Conservation (phyloP, 2,797 vertebrate genomes). For the Acanthurus tractus region DNA sequence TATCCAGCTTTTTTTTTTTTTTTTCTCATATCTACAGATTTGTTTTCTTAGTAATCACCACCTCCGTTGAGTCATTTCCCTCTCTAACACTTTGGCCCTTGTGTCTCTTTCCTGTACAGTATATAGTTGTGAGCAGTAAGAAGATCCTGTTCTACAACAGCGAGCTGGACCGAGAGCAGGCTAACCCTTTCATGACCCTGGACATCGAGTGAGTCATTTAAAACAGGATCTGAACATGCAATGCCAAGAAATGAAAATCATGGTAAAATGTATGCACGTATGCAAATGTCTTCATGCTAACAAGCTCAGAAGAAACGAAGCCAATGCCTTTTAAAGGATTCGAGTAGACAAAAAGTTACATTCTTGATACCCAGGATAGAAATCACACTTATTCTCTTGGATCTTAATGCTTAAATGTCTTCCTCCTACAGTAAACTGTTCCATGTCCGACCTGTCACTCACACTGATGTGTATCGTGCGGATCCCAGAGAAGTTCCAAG, state of each 20-base stretch:
- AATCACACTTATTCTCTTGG: background rate
- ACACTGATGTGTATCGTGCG: conserved; percentile 97
- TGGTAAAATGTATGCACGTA: background rate
- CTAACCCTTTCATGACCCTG: conserved; percentile 96
- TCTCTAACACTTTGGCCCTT: background rate
- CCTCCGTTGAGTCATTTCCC: background rate
- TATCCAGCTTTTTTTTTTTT: background rate
- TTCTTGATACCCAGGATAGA: background rate
- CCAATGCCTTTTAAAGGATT: background rate
- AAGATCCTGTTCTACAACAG: conserved; percentile 98
- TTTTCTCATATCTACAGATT: background rate
- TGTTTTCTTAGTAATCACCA: conserved; percentile 18
- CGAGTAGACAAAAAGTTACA: background rate
- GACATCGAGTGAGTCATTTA: conserved; percentile 95
- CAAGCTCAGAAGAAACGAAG: background rate
- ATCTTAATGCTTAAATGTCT: background rate
- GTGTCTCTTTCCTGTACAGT: conserved; percentile 81
- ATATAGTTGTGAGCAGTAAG: conserved; percentile 97
- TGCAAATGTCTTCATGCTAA: background rate
- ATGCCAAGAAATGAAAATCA: background rate
- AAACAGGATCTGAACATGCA: conserved; percentile 2
- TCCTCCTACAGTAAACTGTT: conserved; percentile 91
- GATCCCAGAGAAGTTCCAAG: conserved; percentile 96
- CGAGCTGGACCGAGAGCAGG: conserved; percentile 93
- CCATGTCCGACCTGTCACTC: conserved; percentile 96